These are phyloP conservation scores for Slavum lentiscoides DNA, from an alignment of 2,888 invertebrate genomes.

Conservation along the genomic window DNA sequence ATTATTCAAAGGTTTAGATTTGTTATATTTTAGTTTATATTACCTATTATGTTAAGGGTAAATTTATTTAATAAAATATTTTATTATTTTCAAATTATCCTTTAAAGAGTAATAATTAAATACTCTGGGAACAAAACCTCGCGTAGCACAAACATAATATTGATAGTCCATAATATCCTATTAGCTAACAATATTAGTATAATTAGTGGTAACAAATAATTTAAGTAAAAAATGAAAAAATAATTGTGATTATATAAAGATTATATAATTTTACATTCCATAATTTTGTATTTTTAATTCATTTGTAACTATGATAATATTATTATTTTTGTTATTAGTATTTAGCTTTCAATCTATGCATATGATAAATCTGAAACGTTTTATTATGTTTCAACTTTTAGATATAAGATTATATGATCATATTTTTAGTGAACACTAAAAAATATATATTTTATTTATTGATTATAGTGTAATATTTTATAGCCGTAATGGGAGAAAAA, in stretches of 20 bases:
- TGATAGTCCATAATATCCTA: constrained; percentile 36
- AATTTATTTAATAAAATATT: constrained; percentile 20
- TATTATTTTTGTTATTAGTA: constrained; percentile 32
- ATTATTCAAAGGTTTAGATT: constrained; percentile 17
- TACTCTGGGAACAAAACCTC: constrained; percentile 52
- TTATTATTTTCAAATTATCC: constrained; percentile 3
- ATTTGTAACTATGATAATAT: neutral
- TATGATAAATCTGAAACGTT: constrained; percentile 3
- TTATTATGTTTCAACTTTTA: constrained; percentile 10
- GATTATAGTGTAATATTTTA: constrained; percentile 25
- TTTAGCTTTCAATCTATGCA: constrained; percentile 28
- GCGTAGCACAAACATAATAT: constrained; percentile 42
- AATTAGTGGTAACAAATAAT: constrained; percentile 29
- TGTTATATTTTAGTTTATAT: constrained; percentile 31
- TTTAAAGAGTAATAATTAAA: constrained; percentile 23
- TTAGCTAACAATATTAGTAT: constrained; percentile 19
- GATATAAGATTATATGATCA: constrained; percentile 21
- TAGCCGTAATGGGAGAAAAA: constrained; percentile 40
- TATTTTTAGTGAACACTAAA: constrained; percentile 20
- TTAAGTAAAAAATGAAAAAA: constrained; percentile 4
- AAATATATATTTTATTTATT: neutral
- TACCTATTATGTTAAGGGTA: neutral
- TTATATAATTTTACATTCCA: constrained; percentile 16
- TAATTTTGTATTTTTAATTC: constrained; percentile 35
- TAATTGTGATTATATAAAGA: constrained; percentile 23